Evolutionary conservation across 2,113 vertebrate genomes (phyloP).

Genomic region (Charadrius vociferus): DNA sequence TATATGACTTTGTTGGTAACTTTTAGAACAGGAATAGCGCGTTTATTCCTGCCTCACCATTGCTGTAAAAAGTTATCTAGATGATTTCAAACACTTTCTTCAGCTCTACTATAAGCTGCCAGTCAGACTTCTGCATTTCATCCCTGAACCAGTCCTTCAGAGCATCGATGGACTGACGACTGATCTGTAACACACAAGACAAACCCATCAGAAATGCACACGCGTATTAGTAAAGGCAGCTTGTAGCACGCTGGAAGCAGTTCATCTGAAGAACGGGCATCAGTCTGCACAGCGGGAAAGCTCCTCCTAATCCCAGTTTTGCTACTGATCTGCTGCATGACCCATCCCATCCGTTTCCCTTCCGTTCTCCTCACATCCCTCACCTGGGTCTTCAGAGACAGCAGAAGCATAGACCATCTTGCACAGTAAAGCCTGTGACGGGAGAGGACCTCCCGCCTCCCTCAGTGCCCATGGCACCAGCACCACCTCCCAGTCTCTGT

Average conservation of each 20-base stretch:
- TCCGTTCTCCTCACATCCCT: not conserved
- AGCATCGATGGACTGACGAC: constrained; percentile 93
- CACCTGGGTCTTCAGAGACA: not conserved
- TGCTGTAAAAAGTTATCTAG: constrained; percentile 72
- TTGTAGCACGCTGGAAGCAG: fast-evolving
- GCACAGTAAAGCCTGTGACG: not conserved
- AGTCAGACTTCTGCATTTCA: constrained; percentile 96
- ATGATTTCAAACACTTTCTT: constrained; percentile 99
- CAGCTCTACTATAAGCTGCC: constrained; percentile 99
- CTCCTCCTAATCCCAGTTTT: fast-evolving
- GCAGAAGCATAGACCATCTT: not conserved
- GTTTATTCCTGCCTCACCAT: constrained; percentile 61
- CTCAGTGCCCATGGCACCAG: not conserved
- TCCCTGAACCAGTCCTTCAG: constrained; percentile 99
- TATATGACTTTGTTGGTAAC: constrained; percentile 68
- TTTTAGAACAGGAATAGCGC: constrained; percentile 56
- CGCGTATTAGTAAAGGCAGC: fast-evolving
- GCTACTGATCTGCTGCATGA: not conserved
- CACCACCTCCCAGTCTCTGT: not conserved
- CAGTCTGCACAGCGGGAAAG: not conserved
- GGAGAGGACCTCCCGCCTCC: too few species aligned
- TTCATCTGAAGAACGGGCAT: not conserved
- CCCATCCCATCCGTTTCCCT: fast-evolving
- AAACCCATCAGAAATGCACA: not conserved
- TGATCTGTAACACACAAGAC: constrained; percentile 85